Base-by-base conservation (phyloP, 2,113 vertebrate species). In the Phycodurus eques region DNA sequence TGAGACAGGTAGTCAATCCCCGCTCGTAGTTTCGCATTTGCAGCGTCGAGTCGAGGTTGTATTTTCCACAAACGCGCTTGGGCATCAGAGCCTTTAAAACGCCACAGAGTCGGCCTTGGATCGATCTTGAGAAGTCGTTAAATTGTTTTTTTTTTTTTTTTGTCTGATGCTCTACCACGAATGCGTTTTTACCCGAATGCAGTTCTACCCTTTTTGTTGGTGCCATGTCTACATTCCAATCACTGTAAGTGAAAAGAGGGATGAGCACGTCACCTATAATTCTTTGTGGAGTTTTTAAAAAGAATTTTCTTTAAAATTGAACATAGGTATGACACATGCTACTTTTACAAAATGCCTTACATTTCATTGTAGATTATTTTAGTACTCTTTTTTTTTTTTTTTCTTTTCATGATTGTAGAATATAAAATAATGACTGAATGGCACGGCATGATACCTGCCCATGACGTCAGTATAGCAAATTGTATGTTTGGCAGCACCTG, bases 81-180 rank as follows among this genome's bases (percentile, higher is more conserved):
- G 64, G 64, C 42, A 56, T 47, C 49, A 64, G n/a, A 69, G 65
- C 10, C 33, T 72, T 72, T 77, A 57, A 75, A 62, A 49, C 1
- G 8, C 11, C 11, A 12, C 75, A 51, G 68, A 47, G 43, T n/a
- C 72, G 49, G 56, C 47, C 27, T 74, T 60, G 13, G 43, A 47
- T 67, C 54, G 65, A 72, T 72, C 56, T 44, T 42, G 42, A 67
- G 20, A 73, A 76, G 61, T 42, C 35, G 57, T 72, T 70, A 75
- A 79, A 76, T 68, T 74, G 42, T 22, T 59, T 46, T 56, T 56
- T 22, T 1, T 4, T 4, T 7, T 19, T 10, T 69, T 51, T 27
- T 43, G 13, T 60, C 46, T 68, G 43, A 39, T 54, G 51, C 70
- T 63, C 17, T 61, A 6, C 62, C 44, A 51, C 75, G 46, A 72